Evolutionary conservation across 2,888 invertebrate species (phyloP).

Genomic region (Nomada hirtipes): DNA sequence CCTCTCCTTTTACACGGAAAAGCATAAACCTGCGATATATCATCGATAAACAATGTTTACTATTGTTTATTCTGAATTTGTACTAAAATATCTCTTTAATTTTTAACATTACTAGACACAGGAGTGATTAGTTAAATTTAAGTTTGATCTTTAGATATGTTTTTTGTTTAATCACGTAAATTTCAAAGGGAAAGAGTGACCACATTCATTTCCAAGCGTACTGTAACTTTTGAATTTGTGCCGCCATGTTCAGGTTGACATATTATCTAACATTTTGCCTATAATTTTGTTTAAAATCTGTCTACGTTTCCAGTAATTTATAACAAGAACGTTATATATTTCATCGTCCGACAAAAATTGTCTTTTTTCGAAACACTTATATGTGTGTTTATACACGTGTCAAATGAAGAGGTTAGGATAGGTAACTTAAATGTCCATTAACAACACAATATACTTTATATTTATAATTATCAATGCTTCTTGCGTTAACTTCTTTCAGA

Average conservation of each 20-base stretch:
- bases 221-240: conserved; percentile 44
- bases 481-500: conserved; percentile 6
- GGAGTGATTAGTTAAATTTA: not conserved
- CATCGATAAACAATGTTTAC: not conserved
- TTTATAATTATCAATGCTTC: not conserved
- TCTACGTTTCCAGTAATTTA: not conserved
- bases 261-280: conserved; percentile 26
- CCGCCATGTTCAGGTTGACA: conserved; percentile 38
- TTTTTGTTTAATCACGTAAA: not conserved
- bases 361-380: not conserved
- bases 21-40: conserved; percentile 6
- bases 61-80: not conserved
- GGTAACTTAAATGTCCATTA: not conserved
- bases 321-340: conserved; percentile 4
- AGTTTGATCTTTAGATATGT: not conserved
- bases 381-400: conserved; percentile 27
- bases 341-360: not conserved
- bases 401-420: conserved; percentile 44
- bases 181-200: not conserved
- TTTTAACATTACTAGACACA: not conserved
- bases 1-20: not conserved
- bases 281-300: conserved; percentile 5
- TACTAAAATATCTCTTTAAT: not conserved
- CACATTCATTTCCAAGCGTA: conserved; percentile 11
- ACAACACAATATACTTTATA: not conserved